These are phyloP conservation scores for Perithous albicinctus DNA, from an alignment of 2,888 invertebrate genomes.

Conservation along the genomic window DNA sequence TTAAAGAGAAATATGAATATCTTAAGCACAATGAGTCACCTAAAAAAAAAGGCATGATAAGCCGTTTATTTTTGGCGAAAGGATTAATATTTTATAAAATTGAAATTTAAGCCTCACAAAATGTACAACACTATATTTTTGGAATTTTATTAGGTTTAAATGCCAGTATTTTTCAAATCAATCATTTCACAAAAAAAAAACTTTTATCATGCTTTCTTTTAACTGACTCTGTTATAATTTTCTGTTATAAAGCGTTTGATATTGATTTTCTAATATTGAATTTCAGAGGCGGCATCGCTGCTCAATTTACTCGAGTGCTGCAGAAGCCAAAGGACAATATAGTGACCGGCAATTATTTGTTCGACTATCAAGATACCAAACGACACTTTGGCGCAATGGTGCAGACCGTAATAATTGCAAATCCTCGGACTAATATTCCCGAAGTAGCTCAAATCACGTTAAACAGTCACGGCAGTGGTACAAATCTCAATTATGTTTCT, in stretches of 20 bases:
- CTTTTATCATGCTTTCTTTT: too few species aligned
- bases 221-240: background rate
- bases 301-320: conserved; percentile 88
- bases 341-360: conserved; percentile 90
- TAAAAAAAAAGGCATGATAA: too few species aligned
- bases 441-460: conserved; percentile 87
- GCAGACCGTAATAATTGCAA: conserved; percentile 88
- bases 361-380: conserved; percentile 89
- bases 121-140: too few species aligned
- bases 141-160: too few species aligned
- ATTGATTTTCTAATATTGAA: conserved; percentile 2
- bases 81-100: too few species aligned
- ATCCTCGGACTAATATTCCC: conserved; percentile 88
- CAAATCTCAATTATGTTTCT: conserved; percentile 87
- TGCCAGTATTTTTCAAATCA: too few species aligned
- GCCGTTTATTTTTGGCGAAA: too few species aligned
- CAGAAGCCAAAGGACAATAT: conserved; percentile 87
- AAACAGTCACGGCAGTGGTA: conserved; percentile 87
- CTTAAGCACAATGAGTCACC: too few species aligned
- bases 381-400: conserved; percentile 87
- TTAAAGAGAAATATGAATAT: too few species aligned
- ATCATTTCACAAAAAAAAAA: too few species aligned
- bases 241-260: background rate
- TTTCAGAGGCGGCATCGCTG: conserved; percentile 88
- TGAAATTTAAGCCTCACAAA: too few species aligned